Evolutionary conservation across 2,113 vertebrate genomes (phyloP).

Genomic region (Chamaea fasciata): DNA sequence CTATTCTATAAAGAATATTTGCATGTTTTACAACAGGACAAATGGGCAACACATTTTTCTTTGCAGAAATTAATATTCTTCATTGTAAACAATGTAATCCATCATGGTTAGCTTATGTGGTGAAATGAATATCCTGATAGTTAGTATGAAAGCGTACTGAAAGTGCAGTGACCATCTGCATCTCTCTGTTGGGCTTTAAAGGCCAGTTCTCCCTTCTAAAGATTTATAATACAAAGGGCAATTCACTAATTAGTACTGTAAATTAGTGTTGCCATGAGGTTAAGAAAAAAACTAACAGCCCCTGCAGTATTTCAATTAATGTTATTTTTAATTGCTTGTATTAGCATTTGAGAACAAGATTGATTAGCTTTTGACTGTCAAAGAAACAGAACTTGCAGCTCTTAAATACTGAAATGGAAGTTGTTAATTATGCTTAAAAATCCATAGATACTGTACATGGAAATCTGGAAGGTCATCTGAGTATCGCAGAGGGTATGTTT

Average conservation of each 20-base stretch:
- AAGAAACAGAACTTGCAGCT: slow-evolving; percentile 64
- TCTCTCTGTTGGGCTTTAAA: slow-evolving; percentile 57
- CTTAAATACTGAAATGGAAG: slow-evolving; percentile 61
- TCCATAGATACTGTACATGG: slow-evolving; percentile 47
- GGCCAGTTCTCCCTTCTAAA: slow-evolving; percentile 58
- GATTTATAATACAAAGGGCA: slow-evolving; percentile 64
- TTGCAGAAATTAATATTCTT: slow-evolving; percentile 60
- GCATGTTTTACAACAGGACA: slow-evolving; percentile 58
- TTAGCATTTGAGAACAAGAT: slow-evolving; percentile 74
- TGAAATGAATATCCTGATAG: slow-evolving; percentile 40
- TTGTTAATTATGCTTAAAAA: slow-evolving; percentile 74
- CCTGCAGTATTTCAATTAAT: slow-evolving; percentile 74
- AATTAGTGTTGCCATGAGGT: slow-evolving; percentile 69
- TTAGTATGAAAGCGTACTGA: not conserved
- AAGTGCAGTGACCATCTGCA: slow-evolving; percentile 38
- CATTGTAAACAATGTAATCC: slow-evolving; percentile 55
- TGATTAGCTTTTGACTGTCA: slow-evolving; percentile 72
- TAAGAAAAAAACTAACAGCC: slow-evolving; percentile 57
- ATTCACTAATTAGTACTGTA: slow-evolving; percentile 68
- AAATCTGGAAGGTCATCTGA: slow-evolving; percentile 65
- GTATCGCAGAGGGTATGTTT: slow-evolving; percentile 23
- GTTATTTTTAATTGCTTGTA: slow-evolving; percentile 75
- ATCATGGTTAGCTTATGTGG: slow-evolving; percentile 25
- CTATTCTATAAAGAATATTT: slow-evolving; percentile 54
- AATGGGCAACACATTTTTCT: slow-evolving; percentile 51